phyloP scores from a whole-genome alignment of 2,113 vertebrate genomes.

The Chinchilla lanigera region DNA sequence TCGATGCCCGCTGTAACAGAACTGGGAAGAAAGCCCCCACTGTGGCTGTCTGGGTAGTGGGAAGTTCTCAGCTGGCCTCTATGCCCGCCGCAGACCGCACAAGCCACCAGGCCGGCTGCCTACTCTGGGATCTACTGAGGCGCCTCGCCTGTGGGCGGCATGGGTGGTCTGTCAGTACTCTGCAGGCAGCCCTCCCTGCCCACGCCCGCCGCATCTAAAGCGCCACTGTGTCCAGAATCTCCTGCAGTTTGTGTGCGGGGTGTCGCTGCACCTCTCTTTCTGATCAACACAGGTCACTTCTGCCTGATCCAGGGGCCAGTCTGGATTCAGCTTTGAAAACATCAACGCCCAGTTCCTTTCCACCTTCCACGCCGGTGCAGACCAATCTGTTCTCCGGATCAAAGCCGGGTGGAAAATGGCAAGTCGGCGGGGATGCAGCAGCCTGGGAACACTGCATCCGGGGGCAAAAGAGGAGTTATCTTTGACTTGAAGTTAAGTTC shows the following conservation, averaged over 20 bases:
- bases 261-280: no score
- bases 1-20: not conserved
- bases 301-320: not conserved
- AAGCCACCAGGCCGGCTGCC: not conserved
- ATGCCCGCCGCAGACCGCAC: accelerated
- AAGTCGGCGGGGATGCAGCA: not conserved
- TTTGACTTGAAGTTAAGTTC: not conserved
- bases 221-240: no score
- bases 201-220: no score
- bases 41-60: no score
- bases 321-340: not conserved
- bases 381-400: not conserved
- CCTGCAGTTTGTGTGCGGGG: no score
- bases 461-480: not conserved
- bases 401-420: not conserved
- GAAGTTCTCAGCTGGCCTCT: not conserved
- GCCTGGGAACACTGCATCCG: not conserved
- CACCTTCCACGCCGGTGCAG: accelerated
- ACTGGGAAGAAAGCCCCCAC: no score
- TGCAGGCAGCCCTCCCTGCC: not conserved
- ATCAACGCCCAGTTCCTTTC: not conserved
- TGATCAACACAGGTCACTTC: not conserved
- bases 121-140: not conserved
- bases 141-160: not conserved
- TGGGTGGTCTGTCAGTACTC: not conserved